A percentile compares a stretch with the other conserved stretches of the same genome.
phyloP scores from a whole-genome alignment of 1,140 invertebrate genomes.

The Diachasma alloeum region DNA sequence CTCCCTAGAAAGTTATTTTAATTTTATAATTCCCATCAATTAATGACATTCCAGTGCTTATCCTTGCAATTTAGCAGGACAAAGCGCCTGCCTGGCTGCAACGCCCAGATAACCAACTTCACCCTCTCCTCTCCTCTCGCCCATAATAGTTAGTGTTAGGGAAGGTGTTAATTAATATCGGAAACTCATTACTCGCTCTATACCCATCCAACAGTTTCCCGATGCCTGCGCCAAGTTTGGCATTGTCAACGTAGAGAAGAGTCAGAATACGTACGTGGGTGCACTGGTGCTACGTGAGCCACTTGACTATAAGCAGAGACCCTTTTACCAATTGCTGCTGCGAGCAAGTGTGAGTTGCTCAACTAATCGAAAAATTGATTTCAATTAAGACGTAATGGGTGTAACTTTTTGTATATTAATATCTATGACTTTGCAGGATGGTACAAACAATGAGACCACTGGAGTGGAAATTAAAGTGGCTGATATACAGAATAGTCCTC shows the following conservation, averaged over 20 bases:
- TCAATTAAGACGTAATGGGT: conserved; percentile 28
- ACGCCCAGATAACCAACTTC: background rate
- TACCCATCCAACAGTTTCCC: conserved; percentile 65
- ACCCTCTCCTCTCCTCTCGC: conserved; percentile 43
- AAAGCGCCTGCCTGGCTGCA: background rate
- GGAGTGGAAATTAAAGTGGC: conserved; percentile 79
- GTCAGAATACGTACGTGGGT: conserved; percentile 71
- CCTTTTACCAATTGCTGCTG: conserved; percentile 77
- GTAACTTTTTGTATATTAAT: conserved; percentile 34
- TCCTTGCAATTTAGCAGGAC: background rate
- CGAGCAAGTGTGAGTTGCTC: conserved; percentile 72
- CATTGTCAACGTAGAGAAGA: conserved; percentile 71
- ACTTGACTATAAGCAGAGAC: conserved; percentile 77
- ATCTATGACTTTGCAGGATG: conserved; percentile 74
- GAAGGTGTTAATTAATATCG: conserved; percentile 32
- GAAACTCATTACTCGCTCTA: conserved; percentile 30
- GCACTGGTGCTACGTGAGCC: conserved; percentile 72
- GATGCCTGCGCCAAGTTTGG: conserved; percentile 77
- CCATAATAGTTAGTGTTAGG: background rate
- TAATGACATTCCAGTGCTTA: conserved; percentile 21
- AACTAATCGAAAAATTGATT: conserved; percentile 37
- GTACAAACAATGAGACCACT: conserved; percentile 75
- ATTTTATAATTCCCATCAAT: background rate
- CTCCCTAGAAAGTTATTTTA: background rate
- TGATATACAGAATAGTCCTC: conserved; percentile 85